Evolutionary conservation across 2,797 vertebrate species (phyloP).

Genomic region (Alca torda): DNA sequence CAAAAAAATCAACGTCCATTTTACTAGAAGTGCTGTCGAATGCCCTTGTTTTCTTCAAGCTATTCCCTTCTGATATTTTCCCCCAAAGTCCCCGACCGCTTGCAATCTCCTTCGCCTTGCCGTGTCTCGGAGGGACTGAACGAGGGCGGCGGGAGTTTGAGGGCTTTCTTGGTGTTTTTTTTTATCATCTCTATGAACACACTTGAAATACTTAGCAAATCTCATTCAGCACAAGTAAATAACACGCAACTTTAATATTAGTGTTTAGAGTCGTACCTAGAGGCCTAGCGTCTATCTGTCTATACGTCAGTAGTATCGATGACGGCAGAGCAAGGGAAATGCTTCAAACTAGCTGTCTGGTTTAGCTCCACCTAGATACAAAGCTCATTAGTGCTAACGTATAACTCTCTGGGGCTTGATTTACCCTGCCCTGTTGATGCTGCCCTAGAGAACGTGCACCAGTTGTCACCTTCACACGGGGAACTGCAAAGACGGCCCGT

Average conservation of each 20-base stretch:
- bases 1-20: slow-evolving; percentile 16
- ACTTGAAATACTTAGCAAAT: background rate
- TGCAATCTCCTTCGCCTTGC: background rate
- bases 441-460: accelerated
- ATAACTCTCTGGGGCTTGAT: background rate
- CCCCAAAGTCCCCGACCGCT: background rate
- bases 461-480: background rate
- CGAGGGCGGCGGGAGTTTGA: background rate
- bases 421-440: background rate
- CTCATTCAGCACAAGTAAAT: background rate
- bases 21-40: background rate
- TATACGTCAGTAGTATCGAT: background rate
- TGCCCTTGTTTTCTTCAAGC: background rate
- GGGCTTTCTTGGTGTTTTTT: background rate
- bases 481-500: background rate
- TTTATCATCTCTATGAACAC: background rate
- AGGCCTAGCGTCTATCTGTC: background rate
- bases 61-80: background rate
- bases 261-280: background rate
- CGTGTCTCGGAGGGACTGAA: background rate
- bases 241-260: background rate
- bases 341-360: background rate
- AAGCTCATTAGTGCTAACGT: background rate
- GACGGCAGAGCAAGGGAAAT: background rate
- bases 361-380: background rate